These are phyloP conservation scores for Drosophila limbata DNA, from an alignment of 2,888 invertebrate species.

Conservation along the genomic window DNA sequence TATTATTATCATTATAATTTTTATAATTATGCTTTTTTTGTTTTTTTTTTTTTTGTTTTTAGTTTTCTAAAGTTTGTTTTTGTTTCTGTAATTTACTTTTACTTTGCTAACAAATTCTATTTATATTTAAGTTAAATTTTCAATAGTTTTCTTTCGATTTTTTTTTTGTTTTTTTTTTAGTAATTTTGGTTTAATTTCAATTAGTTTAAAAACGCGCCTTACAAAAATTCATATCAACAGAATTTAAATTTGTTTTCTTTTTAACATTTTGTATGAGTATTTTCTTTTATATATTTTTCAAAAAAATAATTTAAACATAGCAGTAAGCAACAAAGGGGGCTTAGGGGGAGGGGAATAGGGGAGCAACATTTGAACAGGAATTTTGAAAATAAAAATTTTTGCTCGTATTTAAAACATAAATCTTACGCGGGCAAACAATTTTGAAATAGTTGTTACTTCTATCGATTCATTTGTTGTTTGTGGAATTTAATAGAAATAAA, in stretches of 20 bases:
- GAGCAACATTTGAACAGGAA: conserved; percentile 37
- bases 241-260: conserved; percentile 62
- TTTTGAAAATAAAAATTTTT: conserved; percentile 25
- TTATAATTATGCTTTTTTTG: conserved; percentile 30
- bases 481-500: conserved; percentile 41
- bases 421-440: conserved; percentile 62
- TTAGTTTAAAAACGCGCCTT: conserved; percentile 73
- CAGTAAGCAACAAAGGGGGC: conserved; percentile 76
- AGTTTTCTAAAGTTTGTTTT: conserved; percentile 51
- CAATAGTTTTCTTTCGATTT: conserved; percentile 62
- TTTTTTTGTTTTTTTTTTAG: conserved; percentile 35
- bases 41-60: conserved; percentile 41
- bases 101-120: conserved; percentile 81
- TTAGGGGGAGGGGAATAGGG: conserved; percentile 14
- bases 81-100: conserved; percentile 55
- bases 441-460: conserved; percentile 34
- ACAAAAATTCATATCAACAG: conserved; percentile 82
- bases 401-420: conserved; percentile 50
- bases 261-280: conserved; percentile 65
- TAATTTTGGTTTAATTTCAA: conserved; percentile 58
- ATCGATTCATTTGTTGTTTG: conserved; percentile 26
- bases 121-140: conserved; percentile 80
- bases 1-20: conserved; percentile 32
- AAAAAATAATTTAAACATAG: conserved; percentile 75
- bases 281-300: conserved; percentile 48